Conservation (phyloP, 2,797 vertebrate genomes). For the Silurus lanzhouensis region DNA sequence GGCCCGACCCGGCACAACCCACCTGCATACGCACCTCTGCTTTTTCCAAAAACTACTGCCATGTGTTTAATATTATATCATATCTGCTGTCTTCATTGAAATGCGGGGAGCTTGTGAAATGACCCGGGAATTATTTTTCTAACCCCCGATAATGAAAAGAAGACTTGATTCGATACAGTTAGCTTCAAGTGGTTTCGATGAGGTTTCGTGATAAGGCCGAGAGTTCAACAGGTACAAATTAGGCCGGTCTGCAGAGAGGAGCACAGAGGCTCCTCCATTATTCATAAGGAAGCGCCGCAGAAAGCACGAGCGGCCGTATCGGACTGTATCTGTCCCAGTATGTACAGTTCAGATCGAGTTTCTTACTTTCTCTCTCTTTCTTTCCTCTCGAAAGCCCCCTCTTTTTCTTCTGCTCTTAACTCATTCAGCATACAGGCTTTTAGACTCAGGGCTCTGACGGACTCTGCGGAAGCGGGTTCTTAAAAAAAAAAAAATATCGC, state of each 20-base stretch:
- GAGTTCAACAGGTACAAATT: conserved; percentile 60
- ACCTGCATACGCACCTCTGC: conserved; percentile 18
- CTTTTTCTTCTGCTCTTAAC: not conserved
- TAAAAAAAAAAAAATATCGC: conserved; percentile 31
- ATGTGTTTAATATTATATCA: conserved; percentile 63
- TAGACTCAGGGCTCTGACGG: conserved; percentile 12
- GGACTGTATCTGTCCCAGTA: conserved; percentile 49
- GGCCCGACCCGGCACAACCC: not conserved
- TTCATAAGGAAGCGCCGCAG: conserved; percentile 50
- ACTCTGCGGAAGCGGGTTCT: conserved; percentile 7
- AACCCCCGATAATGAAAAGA: conserved; percentile 61
- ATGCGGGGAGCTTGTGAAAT: conserved; percentile 49
- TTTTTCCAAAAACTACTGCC: conserved; percentile 55
- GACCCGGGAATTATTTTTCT: conserved; percentile 59
- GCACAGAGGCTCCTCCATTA: conserved; percentile 47
- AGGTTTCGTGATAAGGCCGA: conserved; percentile 51
- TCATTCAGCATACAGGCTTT: not conserved
- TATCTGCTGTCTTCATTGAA: conserved; percentile 54
- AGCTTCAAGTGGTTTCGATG: conserved; percentile 59
- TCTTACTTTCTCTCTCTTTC: conserved; percentile 37
- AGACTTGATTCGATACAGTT: conserved; percentile 45
- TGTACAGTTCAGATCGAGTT: conserved; percentile 43
- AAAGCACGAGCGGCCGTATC: conserved; percentile 36
- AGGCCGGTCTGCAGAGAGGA: conserved; percentile 39
- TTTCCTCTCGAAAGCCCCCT: conserved; percentile 20